Evolutionary conservation across 1,140 invertebrate genomes (phyloP).

Genomic region (Lepidostoma basale): DNA sequence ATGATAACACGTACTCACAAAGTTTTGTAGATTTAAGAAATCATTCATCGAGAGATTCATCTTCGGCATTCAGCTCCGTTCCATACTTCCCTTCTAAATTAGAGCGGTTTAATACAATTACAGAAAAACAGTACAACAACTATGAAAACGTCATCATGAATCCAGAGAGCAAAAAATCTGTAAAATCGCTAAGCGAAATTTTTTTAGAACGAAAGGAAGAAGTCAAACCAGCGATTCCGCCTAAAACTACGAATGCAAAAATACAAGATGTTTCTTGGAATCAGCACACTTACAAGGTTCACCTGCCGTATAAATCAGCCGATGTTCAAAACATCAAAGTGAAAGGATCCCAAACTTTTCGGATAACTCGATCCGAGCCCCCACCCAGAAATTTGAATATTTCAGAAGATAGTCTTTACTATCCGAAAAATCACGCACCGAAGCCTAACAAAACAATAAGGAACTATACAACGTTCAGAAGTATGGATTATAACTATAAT

Average conservation of each 20-base stretch:
- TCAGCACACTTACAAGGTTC: slow-evolving; percentile 17
- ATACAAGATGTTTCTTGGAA: slow-evolving; percentile 26
- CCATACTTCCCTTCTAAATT: background rate
- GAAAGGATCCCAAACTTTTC: no score
- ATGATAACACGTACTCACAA: background rate
- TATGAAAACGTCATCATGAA: slow-evolving; percentile 8
- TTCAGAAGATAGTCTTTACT: slow-evolving; percentile 16
- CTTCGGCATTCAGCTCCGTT: background rate
- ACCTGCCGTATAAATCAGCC: background rate
- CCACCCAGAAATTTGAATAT: background rate
- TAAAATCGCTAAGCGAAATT: slow-evolving; percentile 14
- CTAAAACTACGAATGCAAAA: slow-evolving; percentile 61
- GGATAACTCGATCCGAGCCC: slow-evolving; percentile 41
- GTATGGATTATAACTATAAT: slow-evolving; percentile 18
- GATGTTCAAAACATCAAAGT: no score
- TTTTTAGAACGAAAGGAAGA: slow-evolving; percentile 23
- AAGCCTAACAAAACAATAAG: slow-evolving; percentile 9
- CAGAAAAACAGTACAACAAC: background rate
- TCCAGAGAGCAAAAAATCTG: background rate
- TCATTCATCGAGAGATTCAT: background rate
- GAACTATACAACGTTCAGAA: slow-evolving; percentile 38
- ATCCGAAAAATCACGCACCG: background rate
- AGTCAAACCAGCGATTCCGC: slow-evolving; percentile 57
- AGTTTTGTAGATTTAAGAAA: background rate
- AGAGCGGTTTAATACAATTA: background rate